Conservation (phyloP, 1,140 invertebrate species). For the Lepidostoma basale region DNA sequence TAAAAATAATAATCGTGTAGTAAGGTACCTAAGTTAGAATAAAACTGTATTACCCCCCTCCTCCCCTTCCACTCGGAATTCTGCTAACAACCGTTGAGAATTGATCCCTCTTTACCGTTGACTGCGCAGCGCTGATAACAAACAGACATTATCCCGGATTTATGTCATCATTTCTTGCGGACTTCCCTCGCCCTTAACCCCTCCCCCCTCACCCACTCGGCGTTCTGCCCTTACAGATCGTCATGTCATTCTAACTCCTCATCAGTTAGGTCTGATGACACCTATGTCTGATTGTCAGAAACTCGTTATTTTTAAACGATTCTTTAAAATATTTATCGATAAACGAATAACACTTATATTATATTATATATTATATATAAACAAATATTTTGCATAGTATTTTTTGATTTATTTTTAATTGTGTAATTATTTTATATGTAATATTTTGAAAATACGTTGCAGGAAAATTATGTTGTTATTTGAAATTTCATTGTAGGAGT, state of each 20-base stretch:
- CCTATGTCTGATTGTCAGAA: background rate
- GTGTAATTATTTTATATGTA: too few species aligned
- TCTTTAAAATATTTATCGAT: background rate
- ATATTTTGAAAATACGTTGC: too few species aligned
- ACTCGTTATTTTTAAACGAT: background rate
- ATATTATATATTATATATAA: too few species aligned
- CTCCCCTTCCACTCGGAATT: background rate
- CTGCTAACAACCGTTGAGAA: constrained; percentile 44
- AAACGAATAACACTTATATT: background rate
- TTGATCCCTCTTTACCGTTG: constrained; percentile 48
- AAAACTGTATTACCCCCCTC: too few species aligned
- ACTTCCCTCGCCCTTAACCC: background rate
- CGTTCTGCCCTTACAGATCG: background rate
- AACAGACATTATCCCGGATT: constrained; percentile 62
- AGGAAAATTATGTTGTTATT: too few species aligned
- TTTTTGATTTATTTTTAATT: too few species aligned
- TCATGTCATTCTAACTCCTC: background rate
- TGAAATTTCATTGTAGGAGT: too few species aligned
- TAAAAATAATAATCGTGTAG: too few species aligned
- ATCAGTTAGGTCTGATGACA: background rate
- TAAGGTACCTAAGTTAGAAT: too few species aligned
- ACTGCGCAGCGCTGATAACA: constrained; percentile 61
- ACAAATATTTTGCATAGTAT: too few species aligned
- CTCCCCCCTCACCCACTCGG: background rate
- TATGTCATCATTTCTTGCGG: constrained; percentile 57